Conservation (phyloP, 2,113 vertebrate genomes). For the Deroptyus accipitrinus region DNA sequence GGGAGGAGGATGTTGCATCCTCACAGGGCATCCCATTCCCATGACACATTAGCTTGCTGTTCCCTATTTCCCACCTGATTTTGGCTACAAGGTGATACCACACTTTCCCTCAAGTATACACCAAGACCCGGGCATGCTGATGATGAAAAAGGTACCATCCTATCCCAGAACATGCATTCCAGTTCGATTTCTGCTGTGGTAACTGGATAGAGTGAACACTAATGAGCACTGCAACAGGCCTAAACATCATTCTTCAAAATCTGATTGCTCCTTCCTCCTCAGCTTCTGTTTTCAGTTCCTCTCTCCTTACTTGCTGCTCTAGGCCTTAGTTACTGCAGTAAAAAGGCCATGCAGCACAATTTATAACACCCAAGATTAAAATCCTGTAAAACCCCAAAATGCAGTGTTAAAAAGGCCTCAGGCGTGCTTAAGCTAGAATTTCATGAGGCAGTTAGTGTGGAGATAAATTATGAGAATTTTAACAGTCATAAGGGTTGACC, state of each 20-base stretch:
- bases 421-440: background rate
- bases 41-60: rapidly evolving
- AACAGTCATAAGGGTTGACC: background rate
- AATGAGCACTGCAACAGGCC: background rate
- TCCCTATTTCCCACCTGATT: background rate
- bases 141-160: background rate
- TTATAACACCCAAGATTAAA: background rate
- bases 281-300: background rate
- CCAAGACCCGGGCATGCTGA: background rate
- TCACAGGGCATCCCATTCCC: background rate
- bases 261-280: background rate
- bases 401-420: background rate
- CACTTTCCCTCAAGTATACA: rapidly evolving
- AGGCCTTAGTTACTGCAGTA: background rate
- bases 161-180: background rate
- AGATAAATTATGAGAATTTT: constrained; percentile 20
- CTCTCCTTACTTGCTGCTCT: background rate
- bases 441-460: background rate
- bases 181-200: background rate
- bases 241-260: background rate
- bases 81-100: background rate
- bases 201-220: background rate
- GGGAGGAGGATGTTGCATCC: background rate
- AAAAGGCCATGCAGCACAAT: background rate
- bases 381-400: background rate